phyloP scores from a whole-genome alignment of 2,113 vertebrate species.

The Anser cygnoides region DNA sequence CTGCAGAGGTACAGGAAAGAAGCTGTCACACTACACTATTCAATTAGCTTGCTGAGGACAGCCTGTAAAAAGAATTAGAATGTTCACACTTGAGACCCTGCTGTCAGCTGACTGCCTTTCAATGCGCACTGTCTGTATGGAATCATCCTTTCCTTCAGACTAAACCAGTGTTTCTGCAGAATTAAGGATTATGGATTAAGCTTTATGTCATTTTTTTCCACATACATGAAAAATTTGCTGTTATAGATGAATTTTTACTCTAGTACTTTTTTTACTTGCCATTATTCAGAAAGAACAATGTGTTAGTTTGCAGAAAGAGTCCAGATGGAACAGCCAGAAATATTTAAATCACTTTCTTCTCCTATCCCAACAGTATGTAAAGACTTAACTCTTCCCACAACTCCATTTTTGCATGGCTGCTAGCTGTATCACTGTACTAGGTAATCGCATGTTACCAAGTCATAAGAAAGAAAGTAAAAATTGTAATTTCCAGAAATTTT shows the following conservation, averaged over 20 bases:
- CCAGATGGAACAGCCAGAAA: background rate
- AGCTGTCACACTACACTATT: background rate
- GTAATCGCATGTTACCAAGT: background rate
- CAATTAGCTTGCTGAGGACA: background rate
- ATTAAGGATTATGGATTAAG: background rate
- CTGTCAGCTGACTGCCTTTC: background rate
- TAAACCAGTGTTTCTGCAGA: background rate
- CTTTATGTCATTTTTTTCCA: background rate
- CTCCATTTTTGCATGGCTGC: background rate
- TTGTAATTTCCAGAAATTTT: background rate
- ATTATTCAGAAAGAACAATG: background rate
- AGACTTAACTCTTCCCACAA: background rate
- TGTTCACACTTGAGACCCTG: background rate
- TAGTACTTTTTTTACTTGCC: conserved; percentile 6
- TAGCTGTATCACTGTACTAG: background rate
- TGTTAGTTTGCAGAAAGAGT: background rate
- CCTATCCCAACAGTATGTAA: background rate
- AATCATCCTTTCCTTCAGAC: background rate
- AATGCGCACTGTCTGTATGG: background rate
- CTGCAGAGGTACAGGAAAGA: background rate
- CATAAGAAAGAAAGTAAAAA: background rate
- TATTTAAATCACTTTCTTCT: background rate
- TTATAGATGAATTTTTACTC: background rate
- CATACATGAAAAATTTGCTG: background rate
- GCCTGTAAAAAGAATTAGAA: background rate